Evolutionary conservation across 2,888 invertebrate species (phyloP).

Genomic region (Drosophila robusta): DNA sequence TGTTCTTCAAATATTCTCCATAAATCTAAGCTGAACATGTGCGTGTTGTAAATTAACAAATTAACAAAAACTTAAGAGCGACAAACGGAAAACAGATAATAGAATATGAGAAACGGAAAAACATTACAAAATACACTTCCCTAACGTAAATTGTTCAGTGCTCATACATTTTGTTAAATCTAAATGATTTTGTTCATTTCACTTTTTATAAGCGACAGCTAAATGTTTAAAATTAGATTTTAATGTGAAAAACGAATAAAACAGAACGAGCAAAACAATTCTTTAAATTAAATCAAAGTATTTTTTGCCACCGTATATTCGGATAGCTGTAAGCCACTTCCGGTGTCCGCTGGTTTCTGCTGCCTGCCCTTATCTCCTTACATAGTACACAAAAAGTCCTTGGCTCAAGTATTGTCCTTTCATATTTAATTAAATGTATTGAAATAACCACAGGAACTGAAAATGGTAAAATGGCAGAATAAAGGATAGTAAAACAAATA

Average conservation of each 20-base stretch:
- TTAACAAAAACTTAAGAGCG: conserved; percentile 23
- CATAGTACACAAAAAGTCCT: not conserved
- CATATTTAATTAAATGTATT: not conserved
- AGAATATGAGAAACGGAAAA: conserved; percentile 2
- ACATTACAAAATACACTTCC: conserved; percentile 22
- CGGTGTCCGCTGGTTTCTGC: not conserved
- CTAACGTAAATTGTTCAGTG: conserved; percentile 14
- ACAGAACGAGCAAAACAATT: conserved; percentile 34
- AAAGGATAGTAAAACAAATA: no score
- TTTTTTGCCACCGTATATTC: conserved; percentile 16
- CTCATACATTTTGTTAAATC: conserved; percentile 41
- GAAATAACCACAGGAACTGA: no score
- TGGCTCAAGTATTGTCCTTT: not conserved
- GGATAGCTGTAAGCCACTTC: conserved; percentile 14
- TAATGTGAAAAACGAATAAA: conserved; percentile 51
- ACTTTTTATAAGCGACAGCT: conserved; percentile 27
- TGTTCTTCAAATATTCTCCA: conserved; percentile 67
- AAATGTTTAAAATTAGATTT: conserved; percentile 55
- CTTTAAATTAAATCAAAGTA: conserved; percentile 21
- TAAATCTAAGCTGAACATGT: conserved; percentile 66
- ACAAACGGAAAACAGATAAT: conserved; percentile 17
- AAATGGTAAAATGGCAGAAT: no score
- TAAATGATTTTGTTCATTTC: conserved; percentile 24
- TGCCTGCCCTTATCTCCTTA: not conserved
- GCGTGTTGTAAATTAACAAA: conserved; percentile 73